phyloP scores from a whole-genome alignment of 2,113 vertebrate species.

The Dasyprocta punctata region DNA sequence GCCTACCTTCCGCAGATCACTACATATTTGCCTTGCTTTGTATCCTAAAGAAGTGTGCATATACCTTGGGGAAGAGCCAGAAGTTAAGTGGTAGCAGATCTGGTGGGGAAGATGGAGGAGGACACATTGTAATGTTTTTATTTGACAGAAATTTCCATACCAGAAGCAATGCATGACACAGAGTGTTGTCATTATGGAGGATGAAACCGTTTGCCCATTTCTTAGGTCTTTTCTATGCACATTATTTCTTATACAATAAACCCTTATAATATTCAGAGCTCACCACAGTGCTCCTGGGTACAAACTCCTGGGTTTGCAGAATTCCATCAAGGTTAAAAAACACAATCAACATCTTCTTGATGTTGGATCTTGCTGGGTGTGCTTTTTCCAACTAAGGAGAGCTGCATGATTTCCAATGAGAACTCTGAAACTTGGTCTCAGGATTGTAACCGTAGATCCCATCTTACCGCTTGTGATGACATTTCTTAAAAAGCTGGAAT shows the following conservation, averaged over 20 bases:
- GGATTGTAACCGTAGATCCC: background rate
- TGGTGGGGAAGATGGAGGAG: background rate
- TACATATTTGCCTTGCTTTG: background rate
- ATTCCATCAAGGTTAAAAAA: background rate
- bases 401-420: background rate
- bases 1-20: background rate
- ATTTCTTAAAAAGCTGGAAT: background rate
- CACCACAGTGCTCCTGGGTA: background rate
- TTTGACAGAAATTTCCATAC: background rate
- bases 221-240: background rate
- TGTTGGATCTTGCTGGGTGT: background rate
- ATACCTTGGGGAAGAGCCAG: background rate
- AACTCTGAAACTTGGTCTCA: background rate
- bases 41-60: background rate
- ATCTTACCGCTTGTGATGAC: background rate
- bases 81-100: background rate
- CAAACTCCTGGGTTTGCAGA: background rate
- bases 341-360: background rate
- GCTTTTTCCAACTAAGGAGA: background rate
- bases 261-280: background rate
- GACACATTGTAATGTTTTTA: background rate
- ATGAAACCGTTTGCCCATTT: background rate
- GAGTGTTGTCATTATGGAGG: background rate
- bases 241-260: background rate
- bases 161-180: background rate